phyloP scores from a whole-genome alignment of 2,888 invertebrate species.

The Adelphocoris suturalis region DNA sequence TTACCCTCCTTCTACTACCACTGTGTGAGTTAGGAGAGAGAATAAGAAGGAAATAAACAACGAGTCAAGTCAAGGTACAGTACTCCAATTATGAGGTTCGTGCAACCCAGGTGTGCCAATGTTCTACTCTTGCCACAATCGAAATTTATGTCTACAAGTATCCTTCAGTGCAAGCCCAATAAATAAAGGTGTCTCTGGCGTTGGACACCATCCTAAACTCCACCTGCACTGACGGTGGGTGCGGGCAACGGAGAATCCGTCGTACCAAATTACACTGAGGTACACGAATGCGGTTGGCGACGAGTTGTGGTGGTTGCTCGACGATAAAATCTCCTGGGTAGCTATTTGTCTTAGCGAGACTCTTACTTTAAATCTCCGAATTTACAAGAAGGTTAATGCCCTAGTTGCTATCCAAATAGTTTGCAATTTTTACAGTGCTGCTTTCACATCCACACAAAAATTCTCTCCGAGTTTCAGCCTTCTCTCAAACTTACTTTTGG shows the following conservation, averaged over 20 bases:
- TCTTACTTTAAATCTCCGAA: neutral
- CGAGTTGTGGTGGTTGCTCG: neutral
- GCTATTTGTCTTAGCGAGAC: neutral
- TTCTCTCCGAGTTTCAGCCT: too few relatives aligned
- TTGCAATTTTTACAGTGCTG: too few relatives aligned
- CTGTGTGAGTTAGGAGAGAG: neutral
- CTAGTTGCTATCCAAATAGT: too few relatives aligned
- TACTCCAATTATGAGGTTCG: neutral
- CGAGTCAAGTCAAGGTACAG: neutral
- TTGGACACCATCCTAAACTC: neutral
- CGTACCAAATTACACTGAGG: constrained; percentile 21
- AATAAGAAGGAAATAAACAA: neutral
- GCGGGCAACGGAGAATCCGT: constrained; percentile 6
- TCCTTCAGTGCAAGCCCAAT: neutral
- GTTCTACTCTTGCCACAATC: neutral
- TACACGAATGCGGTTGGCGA: constrained; percentile 13
- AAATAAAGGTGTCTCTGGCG: neutral
- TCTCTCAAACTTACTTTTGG: too few relatives aligned
- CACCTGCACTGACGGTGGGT: neutral
- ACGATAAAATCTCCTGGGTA: neutral
- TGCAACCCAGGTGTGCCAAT: neutral
- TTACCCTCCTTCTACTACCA: too few relatives aligned
- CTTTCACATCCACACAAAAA: too few relatives aligned
- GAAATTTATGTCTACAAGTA: constrained; percentile 2
- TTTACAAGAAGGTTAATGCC: too few relatives aligned